A percentile compares a stretch with the other conserved stretches of the same genome.
Evolutionary conservation across 2,888 invertebrate genomes (phyloP).

Genomic region (Galerucella nymphaeae): DNA sequence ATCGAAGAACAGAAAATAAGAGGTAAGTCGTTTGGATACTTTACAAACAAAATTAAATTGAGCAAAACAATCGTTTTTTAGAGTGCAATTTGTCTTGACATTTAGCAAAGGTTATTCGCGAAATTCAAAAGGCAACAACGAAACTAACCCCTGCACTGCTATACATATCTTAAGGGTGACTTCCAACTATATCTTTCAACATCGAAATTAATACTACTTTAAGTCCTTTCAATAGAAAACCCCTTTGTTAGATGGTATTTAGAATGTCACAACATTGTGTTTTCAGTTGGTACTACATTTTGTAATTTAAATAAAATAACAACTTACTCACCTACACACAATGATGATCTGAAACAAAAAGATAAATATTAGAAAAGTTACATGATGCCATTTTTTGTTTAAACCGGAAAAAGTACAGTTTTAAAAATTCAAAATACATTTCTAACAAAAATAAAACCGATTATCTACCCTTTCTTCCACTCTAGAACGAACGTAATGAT

Average conservation of each 20-base stretch:
- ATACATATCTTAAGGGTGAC: conserved; percentile 60
- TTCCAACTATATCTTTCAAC: conserved; percentile 52
- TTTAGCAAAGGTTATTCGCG: conserved; percentile 58
- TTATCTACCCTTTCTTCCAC: neutral
- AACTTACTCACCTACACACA: no score
- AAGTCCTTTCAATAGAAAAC: conserved; percentile 44
- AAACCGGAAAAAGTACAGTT: neutral
- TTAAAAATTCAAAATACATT: conserved; percentile 33
- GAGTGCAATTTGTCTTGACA: conserved; percentile 50
- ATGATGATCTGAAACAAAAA: no score
- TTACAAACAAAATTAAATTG: conserved; percentile 14
- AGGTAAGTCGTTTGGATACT: conserved; percentile 73
- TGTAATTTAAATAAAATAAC: neutral
- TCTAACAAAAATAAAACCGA: conserved; percentile 6
- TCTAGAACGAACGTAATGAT: neutral
- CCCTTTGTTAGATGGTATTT: conserved; percentile 39
- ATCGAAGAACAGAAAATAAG: conserved; percentile 94
- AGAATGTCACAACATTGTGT: conserved; percentile 48
- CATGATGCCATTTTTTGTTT: neutral
- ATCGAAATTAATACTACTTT: conserved; percentile 50
- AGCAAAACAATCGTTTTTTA: conserved; percentile 28
- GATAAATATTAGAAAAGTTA: no score
- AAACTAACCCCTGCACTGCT: conserved; percentile 61
- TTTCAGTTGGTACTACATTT: neutral
- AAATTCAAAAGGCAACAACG: conserved; percentile 56